Conservation (phyloP, 2,888 invertebrate species). For the Lithophane ornitopus region DNA sequence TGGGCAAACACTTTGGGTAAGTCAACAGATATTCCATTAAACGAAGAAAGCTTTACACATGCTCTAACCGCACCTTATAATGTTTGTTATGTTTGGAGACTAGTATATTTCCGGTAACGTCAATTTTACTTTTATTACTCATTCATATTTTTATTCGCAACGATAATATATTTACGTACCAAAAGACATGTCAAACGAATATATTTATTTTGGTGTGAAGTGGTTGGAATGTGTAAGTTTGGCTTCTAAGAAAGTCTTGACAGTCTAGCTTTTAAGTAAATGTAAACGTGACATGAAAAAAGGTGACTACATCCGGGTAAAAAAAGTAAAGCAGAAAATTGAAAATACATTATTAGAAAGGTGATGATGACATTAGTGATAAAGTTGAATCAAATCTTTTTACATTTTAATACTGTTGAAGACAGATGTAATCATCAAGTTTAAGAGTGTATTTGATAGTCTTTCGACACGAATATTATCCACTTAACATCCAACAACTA, state of each 20-base stretch:
- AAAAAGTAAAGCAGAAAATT: not conserved
- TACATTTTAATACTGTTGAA: not conserved
- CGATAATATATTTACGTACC: not conserved
- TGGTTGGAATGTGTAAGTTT: conserved; percentile 6
- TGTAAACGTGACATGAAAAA: not conserved
- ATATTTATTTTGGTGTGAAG: conserved; percentile 6
- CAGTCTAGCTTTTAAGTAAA: conserved; percentile 10
- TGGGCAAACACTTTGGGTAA: conserved; percentile 69
- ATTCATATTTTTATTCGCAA: conserved; percentile 17
- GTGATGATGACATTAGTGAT: not conserved
- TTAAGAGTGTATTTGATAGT: not conserved
- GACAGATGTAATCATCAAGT: not conserved
- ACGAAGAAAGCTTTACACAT: conserved; percentile 70
- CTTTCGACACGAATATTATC: not conserved
- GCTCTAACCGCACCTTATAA: conserved; percentile 37
- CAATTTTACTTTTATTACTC: conserved; percentile 16
- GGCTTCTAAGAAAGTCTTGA: conserved; percentile 1
- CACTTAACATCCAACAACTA: too few relatives aligned
- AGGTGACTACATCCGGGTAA: not conserved
- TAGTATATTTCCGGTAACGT: conserved; percentile 25
- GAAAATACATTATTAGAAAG: not conserved
- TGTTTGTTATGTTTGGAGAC: conserved; percentile 35
- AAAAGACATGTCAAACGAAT: not conserved
- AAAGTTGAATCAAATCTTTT: not conserved
- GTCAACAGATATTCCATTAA: conserved; percentile 79